Conservation (phyloP, 92 coral and sea anemone genomes). For the Zoanthus sociatus region DNA sequence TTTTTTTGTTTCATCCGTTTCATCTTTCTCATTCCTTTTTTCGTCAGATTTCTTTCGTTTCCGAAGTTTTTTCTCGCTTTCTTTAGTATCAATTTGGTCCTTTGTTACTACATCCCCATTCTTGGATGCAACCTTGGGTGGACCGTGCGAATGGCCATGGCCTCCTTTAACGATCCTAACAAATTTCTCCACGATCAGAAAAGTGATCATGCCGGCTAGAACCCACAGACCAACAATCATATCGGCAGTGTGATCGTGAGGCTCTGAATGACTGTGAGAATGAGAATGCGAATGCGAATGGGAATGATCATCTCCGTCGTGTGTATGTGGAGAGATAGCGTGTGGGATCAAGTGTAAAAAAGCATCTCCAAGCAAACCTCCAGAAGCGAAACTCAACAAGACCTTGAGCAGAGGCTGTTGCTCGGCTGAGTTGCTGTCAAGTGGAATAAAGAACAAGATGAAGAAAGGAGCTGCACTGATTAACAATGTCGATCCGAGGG, state of each 20-base stretch:
- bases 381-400: constrained; percentile 94
- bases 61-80: constrained; percentile 63
- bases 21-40: constrained; percentile 52
- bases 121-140: constrained; percentile 45
- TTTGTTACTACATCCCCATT: constrained; percentile 55
- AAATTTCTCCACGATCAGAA: constrained; percentile 95
- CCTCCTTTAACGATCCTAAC: constrained; percentile 95
- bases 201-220: constrained; percentile 94
- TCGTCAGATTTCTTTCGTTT: constrained; percentile 78
- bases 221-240: constrained; percentile 99
- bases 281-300: constrained; percentile 71
- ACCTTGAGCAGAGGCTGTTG: constrained; percentile 91
- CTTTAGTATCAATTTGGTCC: constrained; percentile 45
- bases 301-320: constrained; percentile 71
- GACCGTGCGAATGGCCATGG: constrained; percentile 72
- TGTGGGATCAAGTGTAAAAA: constrained; percentile 97
- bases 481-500: constrained; percentile 87
- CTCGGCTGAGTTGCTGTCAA: constrained; percentile 90
- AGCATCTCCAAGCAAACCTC: constrained; percentile 98
- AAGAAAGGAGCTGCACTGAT: constrained; percentile 99
- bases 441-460: constrained; percentile 92
- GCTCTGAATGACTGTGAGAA: constrained; percentile 55
- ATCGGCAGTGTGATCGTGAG: constrained; percentile 70
- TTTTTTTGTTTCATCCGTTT: constrained; percentile 43
- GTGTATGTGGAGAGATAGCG: constrained; percentile 96